Conservation (phyloP, 1,140 invertebrate species). For the Rhynchophorus ferrugineus region DNA sequence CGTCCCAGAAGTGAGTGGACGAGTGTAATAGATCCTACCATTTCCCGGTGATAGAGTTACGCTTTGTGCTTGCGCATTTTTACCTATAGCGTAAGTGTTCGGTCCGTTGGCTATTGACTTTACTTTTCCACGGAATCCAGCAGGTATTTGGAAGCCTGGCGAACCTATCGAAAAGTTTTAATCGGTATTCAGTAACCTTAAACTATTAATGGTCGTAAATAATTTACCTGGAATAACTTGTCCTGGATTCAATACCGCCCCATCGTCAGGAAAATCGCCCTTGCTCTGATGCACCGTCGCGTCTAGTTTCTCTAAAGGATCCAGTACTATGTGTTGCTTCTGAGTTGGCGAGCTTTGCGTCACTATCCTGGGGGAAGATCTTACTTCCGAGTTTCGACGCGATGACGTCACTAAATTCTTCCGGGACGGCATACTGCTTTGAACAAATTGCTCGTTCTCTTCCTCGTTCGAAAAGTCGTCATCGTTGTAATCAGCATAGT, state of each 20-base stretch:
- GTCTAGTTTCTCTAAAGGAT: conserved; percentile 45
- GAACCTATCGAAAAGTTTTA: conserved; percentile 27
- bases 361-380: conserved; percentile 3
- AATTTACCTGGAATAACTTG: conserved; percentile 50
- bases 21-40: conserved; percentile 46
- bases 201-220: too few relatives aligned
- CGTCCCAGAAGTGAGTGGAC: too few relatives aligned
- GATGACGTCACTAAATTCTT: conserved; percentile 8
- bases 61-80: conserved; percentile 57
- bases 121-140: conserved; percentile 58
- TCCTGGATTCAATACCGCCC: conserved; percentile 53
- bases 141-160: conserved; percentile 55
- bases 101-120: conserved; percentile 51
- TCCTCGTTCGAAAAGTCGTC: conserved; percentile 32
- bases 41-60: conserved; percentile 50
- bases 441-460: too few relatives aligned
- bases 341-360: conserved; percentile 29
- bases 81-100: conserved; percentile 49
- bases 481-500: conserved; percentile 40
- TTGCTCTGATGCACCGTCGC: conserved; percentile 46
- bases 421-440: background rate
- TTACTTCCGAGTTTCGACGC: background rate
- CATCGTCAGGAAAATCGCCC: conserved; percentile 39
- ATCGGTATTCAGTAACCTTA: background rate
- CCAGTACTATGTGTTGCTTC: conserved; percentile 48